Evolutionary conservation across 2,797 vertebrate species (phyloP).

Genomic region (Helostoma temminkii): DNA sequence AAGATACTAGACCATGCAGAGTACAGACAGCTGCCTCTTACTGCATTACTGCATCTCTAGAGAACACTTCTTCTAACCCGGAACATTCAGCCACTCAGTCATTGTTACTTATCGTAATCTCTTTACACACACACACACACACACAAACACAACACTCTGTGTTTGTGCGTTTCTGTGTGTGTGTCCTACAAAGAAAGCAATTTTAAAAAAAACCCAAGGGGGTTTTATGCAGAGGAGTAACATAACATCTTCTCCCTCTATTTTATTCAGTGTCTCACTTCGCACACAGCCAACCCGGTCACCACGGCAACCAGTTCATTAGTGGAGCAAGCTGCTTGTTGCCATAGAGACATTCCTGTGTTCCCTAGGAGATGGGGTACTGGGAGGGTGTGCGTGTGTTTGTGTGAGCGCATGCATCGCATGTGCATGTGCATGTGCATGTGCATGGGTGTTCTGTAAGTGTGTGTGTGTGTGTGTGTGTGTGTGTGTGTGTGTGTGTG

Average conservation of each 20-base stretch:
- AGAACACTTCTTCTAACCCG: constrained; percentile 1
- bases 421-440: background rate
- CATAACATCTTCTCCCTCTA: constrained; percentile 60
- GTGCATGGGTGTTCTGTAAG: background rate
- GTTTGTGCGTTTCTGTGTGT: constrained; percentile 3
- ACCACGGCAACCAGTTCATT: constrained; percentile 85
- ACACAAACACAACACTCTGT: background rate
- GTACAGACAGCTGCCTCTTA: constrained; percentile 46
- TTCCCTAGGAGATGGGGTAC: constrained; percentile 81
- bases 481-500: too few species aligned
- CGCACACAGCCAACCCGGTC: constrained; percentile 82
- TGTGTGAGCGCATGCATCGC: constrained; percentile 27
- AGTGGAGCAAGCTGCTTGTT: constrained; percentile 87
- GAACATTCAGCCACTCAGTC: constrained; percentile 25
- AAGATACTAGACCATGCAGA: constrained; percentile 39
- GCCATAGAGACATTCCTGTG: constrained; percentile 84
- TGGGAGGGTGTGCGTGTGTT: constrained; percentile 59
- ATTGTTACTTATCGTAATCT: constrained; percentile 53
- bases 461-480: background rate
- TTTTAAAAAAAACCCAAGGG: constrained; percentile 33
- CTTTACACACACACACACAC: constrained; percentile 7
- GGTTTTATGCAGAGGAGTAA: constrained; percentile 66
- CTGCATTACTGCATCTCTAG: constrained; percentile 39
- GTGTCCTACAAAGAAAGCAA: constrained; percentile 30
- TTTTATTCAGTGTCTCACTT: constrained; percentile 72